These are phyloP conservation scores for Mycalesis mineus DNA, from an alignment of 2,888 invertebrate species.

Conservation along the genomic window DNA sequence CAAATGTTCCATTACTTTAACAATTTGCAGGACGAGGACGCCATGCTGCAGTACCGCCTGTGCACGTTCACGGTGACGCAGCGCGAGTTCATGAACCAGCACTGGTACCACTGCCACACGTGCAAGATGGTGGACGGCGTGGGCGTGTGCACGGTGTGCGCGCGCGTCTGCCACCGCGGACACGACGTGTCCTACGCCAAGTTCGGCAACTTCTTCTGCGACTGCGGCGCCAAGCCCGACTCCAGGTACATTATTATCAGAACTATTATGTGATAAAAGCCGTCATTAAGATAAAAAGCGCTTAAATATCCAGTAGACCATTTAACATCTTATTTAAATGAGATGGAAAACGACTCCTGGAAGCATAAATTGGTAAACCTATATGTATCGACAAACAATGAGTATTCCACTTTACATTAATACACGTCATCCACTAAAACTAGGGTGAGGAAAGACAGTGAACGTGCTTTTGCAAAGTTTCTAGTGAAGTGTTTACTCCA, in stretches of 20 bases:
- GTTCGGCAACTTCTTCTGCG: conserved; percentile 99
- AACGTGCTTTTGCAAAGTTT: no score
- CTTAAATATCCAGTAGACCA: no score
- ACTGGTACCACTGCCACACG: conserved; percentile 99
- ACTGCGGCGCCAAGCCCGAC: conserved; percentile 98
- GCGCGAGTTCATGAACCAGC: conserved; percentile 98
- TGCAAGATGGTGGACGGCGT: conserved; percentile 99
- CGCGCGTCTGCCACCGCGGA: conserved; percentile 96
- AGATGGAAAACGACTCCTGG: no score
- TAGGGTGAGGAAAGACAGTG: no score
- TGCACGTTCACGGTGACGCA: conserved; percentile 98
- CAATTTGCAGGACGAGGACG: conserved; percentile 86
- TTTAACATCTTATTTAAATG: no score
- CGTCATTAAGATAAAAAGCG: no score
- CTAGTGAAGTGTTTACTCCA: no score
- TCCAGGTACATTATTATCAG: conserved; percentile 67
- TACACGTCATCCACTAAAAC: no score
- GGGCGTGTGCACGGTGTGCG: conserved; percentile 98
- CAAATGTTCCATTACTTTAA: background rate
- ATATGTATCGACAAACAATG: no score
- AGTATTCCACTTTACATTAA: no score
- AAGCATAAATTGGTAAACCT: no score
- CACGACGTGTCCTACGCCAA: conserved; percentile 98
- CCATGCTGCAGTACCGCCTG: conserved; percentile 89
- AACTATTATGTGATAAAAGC: no score